Conservation (phyloP, 2,113 vertebrate genomes). For the Entelurus aequoreus region DNA sequence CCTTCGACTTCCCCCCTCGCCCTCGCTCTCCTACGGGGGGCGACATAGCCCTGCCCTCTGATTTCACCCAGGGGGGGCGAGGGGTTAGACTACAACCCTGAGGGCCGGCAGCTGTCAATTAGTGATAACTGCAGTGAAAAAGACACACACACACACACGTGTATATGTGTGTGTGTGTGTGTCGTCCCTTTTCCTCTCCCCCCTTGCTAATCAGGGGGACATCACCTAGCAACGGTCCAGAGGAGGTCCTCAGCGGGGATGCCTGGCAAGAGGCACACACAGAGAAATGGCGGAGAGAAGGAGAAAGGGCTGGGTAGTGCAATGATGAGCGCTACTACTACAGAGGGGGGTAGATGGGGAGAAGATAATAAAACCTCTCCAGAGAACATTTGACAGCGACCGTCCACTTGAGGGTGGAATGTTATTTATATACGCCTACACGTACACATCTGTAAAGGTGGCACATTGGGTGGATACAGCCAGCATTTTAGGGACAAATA, state of each 20-base stretch:
- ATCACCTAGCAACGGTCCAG: constrained; percentile 92
- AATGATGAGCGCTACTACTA: constrained; percentile 34
- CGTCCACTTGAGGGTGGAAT: constrained; percentile 8
- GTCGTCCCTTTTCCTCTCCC: constrained; percentile 9
- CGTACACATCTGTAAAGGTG: background rate
- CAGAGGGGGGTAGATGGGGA: constrained; percentile 45
- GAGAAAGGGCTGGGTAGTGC: constrained; percentile 37
- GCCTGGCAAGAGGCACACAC: constrained; percentile 62
- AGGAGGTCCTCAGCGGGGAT: constrained; percentile 77
- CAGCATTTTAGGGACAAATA: background rate
- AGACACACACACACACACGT: constrained; percentile 24
- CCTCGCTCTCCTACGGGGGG: constrained; percentile 72
- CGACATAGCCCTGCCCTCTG: constrained; percentile 86
- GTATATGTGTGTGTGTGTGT: background rate
- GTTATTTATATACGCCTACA: constrained; percentile 12
- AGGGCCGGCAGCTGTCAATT: constrained; percentile 99
- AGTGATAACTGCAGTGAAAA: constrained; percentile 85
- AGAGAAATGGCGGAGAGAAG: constrained; percentile 51
- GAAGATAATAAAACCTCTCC: constrained; percentile 55
- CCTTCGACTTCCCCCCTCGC: constrained; percentile 49
- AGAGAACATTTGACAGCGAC: constrained; percentile 37
- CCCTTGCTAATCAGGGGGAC: constrained; percentile 76
- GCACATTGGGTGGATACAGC: background rate
- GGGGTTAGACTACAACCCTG: constrained; percentile 91
- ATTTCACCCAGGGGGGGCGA: constrained; percentile 85